Conservation (phyloP, 35 echinoderm and acorn worm genomes). For the Acanthaster planci region DNA sequence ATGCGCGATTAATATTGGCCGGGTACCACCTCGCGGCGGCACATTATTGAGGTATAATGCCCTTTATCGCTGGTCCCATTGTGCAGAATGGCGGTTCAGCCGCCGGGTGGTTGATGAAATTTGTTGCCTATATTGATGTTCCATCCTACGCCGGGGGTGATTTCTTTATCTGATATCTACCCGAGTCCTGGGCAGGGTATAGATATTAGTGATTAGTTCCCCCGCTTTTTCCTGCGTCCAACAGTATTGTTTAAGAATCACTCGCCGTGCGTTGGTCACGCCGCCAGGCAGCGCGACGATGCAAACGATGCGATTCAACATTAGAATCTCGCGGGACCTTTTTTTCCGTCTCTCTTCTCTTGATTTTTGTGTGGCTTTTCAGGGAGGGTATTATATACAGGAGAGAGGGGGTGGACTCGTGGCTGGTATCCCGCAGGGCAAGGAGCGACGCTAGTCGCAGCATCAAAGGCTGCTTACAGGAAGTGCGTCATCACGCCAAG, state of each 20-base stretch:
- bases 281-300: too few species aligned
- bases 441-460: not conserved
- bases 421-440: not conserved
- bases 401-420: not conserved
- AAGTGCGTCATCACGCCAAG: not conserved
- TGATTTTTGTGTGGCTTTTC: not conserved
- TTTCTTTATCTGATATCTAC: conserved; percentile 5
- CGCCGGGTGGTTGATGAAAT: conserved; percentile 4
- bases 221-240: not conserved
- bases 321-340: not conserved
- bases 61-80: not conserved
- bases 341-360: not conserved
- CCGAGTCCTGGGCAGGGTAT: not conserved
- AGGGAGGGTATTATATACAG: not conserved
- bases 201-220: not conserved
- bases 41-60: not conserved
- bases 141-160: not conserved
- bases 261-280: too few species aligned
- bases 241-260: not conserved
- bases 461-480: conserved; percentile 2
- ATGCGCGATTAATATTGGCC: conserved; percentile 5
- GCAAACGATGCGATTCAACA: too few species aligned
- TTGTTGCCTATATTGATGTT: conserved; percentile 20
- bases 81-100: conserved; percentile 4
- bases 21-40: not conserved